Evolutionary conservation across 2,888 invertebrate genomes (phyloP).

Genomic region (Norana najaformis): DNA sequence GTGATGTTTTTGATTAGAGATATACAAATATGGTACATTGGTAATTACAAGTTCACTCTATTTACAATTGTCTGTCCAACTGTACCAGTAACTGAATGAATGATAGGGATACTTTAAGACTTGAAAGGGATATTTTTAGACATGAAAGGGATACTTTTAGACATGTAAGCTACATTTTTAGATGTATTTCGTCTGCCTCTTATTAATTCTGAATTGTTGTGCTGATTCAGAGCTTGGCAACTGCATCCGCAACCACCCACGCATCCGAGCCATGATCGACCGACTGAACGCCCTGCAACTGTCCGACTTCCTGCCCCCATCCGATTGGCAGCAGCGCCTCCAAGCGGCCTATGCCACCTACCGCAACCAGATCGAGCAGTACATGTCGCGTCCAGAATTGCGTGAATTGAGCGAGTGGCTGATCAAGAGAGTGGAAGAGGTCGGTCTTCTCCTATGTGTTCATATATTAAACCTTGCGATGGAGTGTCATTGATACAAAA

Average conservation of each 20-base stretch:
- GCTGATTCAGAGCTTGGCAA: not conserved
- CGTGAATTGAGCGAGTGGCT: not conserved
- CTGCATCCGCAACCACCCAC: constrained; percentile 10
- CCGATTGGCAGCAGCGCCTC: constrained; percentile 6
- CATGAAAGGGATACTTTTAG: too few species aligned
- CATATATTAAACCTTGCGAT: not conserved
- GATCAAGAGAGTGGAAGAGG: constrained; percentile 17
- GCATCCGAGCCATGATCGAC: constrained; percentile 16
- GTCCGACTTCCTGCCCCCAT: constrained; percentile 26
- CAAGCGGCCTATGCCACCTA: not conserved
- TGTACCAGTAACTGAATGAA: not conserved
- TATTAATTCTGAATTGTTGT: not conserved
- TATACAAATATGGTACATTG: not conserved
- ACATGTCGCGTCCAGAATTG: not conserved
- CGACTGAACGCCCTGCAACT: not conserved
- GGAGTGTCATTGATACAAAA: not conserved
- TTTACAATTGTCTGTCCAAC: not conserved
- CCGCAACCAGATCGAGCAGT: not conserved
- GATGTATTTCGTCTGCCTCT: not conserved
- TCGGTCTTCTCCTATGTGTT: not conserved
- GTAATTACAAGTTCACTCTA: not conserved
- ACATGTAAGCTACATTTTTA: not conserved
- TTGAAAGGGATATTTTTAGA: too few species aligned
- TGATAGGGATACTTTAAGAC: too few species aligned
- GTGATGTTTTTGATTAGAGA: not conserved